phyloP scores from a whole-genome alignment of 1,140 invertebrate species.

The Drusus annulatus region DNA sequence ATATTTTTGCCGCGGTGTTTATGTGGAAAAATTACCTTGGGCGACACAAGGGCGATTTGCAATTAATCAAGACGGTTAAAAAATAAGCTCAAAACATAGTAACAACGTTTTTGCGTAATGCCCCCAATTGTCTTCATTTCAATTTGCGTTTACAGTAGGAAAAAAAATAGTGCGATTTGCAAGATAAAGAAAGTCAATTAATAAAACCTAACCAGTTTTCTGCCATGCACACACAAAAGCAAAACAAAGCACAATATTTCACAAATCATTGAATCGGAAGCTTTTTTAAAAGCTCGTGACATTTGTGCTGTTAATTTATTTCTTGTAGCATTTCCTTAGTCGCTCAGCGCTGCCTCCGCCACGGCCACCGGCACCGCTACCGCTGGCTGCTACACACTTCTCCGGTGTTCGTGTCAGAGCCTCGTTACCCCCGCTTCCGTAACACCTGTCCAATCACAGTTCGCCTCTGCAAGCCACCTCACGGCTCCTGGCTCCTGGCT shows the following conservation, averaged over 20 bases:
- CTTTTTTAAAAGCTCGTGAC: conserved; percentile 10
- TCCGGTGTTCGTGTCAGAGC: conserved; percentile 40
- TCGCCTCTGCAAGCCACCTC: conserved; percentile 33
- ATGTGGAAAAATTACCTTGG: too few relatives aligned
- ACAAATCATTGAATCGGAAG: neutral
- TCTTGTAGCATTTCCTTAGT: conserved; percentile 19
- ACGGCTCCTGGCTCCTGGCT: conserved; percentile 20
- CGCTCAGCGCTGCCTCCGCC: neutral
- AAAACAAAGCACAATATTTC: conserved; percentile 6
- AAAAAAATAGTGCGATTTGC: too few relatives aligned
- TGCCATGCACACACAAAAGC: neutral
- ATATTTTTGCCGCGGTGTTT: too few relatives aligned
- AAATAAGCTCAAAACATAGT: too few relatives aligned
- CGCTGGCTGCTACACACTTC: neutral
- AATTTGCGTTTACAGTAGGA: too few relatives aligned
- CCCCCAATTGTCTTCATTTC: too few relatives aligned
- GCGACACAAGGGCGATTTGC: too few relatives aligned
- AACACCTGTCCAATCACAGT: conserved; percentile 48
- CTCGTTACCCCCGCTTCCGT: conserved; percentile 50
- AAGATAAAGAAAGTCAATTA: too few relatives aligned
- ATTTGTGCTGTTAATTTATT: conserved; percentile 20
- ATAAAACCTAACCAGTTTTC: too few relatives aligned
- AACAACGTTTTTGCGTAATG: too few relatives aligned
- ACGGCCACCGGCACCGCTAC: too few relatives aligned
- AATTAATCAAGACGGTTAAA: too few relatives aligned